Base-by-base conservation (phyloP, 1,140 invertebrate species). In the Zaprionus camerounensis region DNA sequence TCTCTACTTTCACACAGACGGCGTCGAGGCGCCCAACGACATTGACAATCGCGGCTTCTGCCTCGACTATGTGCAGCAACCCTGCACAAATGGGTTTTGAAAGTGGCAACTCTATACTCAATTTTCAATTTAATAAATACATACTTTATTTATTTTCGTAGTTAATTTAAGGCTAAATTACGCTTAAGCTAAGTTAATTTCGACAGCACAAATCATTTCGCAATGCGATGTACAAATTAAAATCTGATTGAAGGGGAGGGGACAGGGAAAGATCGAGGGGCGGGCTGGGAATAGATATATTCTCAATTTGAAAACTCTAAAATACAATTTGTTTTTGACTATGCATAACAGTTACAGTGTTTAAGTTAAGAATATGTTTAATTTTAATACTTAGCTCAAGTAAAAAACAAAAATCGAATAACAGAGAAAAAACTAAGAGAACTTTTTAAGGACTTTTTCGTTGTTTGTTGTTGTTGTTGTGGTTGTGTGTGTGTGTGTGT, bases 51-150 rank as follows among this genome's bases (percentile, higher is more conserved):
- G 95, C 75, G 97, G 97, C 3, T 97, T 97, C 83, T 97, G 96
- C 76, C 91, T 97, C 1, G 96, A 97, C 85, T 97, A 96, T 78
- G 94, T 97, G 3, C 97, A 97, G 92, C 96, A 97, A 83, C 96
- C 96, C 0, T 97, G 97, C 82, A 97, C 96, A 49, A 96, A 95
- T 86, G 92, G 91, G 0, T 92, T 77, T 71, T 92, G 75, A 57
- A 0, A 17, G 20, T 15, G 15, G 2, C 20, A 51, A 51, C 46
- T 24, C 46, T 51, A 51, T 26, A 49, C 26, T 64, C 22, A 31
- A 31, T 15, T 31, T 41, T 61, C 61, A 28, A 44, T 76, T 63
- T 86, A 90, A 90, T 90, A 91, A 91, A 88, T 88, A 88, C 84
- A 53, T 78, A 72, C 78, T 90, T 90, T 81, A 90, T 88, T 90